Percentiles rank a stretch among this genome's conserved stretches.
These are phyloP conservation scores for Ischnus inquisitorius DNA, from an alignment of 2,888 invertebrate species.

Conservation along the genomic window DNA sequence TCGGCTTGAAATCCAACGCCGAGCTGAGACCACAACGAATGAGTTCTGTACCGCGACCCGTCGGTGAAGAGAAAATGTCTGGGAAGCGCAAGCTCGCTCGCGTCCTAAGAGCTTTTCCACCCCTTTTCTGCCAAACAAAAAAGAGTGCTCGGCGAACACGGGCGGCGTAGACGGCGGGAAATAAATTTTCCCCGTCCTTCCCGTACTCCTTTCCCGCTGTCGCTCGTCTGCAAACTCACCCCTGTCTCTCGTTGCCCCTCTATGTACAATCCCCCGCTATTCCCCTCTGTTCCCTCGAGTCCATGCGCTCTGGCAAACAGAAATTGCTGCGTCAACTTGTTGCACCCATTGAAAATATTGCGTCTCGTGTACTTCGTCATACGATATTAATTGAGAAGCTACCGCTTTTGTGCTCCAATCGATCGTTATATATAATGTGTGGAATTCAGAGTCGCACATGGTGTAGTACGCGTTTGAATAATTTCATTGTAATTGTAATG, in stretches of 20 bases:
- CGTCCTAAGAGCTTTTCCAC: constrained; percentile 64
- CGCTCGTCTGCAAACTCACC: constrained; percentile 7
- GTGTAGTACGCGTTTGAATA: neutral
- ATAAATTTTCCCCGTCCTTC: constrained; percentile 59
- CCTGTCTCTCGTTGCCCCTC: constrained; percentile 25
- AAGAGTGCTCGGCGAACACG: constrained; percentile 45
- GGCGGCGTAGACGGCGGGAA: constrained; percentile 63
- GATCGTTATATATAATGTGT: neutral
- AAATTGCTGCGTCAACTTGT: constrained; percentile 70
- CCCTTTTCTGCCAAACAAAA: constrained; percentile 56
- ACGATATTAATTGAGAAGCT: constrained; percentile 38
- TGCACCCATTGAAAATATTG: constrained; percentile 64
- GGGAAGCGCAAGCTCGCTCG: constrained; percentile 39
- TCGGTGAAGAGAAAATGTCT: constrained; percentile 61
- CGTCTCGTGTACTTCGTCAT: constrained; percentile 17
- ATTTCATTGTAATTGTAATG: too few species aligned
- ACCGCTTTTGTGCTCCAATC: constrained; percentile 2
- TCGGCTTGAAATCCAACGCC: constrained; percentile 58
- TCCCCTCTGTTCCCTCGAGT: neutral
- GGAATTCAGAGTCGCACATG: neutral
- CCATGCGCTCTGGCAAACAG: constrained; percentile 40
- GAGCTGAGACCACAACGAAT: neutral
- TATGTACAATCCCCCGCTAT: constrained; percentile 3
- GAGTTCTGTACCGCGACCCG: neutral
- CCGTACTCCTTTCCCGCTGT: constrained; percentile 8